Evolutionary conservation across 2,888 invertebrate genomes (phyloP), one percentile per base, ranked within the genome.

Genomic region (Vandiemenella viatica): DNA sequence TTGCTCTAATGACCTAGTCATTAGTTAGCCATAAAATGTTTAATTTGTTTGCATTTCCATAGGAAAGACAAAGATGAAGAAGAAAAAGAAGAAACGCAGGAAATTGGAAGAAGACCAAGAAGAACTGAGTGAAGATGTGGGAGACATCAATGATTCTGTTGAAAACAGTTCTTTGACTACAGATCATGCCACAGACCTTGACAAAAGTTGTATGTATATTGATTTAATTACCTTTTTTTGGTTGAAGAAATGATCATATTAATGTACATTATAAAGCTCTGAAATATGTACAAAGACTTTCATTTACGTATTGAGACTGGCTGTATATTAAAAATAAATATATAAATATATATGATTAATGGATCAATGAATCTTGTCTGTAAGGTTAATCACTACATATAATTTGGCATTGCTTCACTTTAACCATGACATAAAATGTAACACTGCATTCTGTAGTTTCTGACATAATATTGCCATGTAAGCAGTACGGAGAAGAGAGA

Each of bases 61-160:
- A 49, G 57, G 58, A 49, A 59, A 54, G 43, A 61, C 59, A 51
- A 59, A 51, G 37, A 62, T 62, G 56, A 62, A 57, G 32, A 59
- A 60, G 48, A 55, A 17, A 59, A 60, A 40, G 60, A 64, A 55
- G 17, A 60, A 61, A 53, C 56, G 52, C 52, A 54, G 58, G 53
- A 51, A 53, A 48, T 58, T 56, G 45, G 51, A 49, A 20, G 52
- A 48, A 38, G 26, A 51, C 17, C 55, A 59, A 53, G 54, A 58
- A 45, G 53, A 56, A n/a, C 6, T 1, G 17, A 7, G n/a, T 21
- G 45, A 18, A 20, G 17, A 13, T 32, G 32, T 10, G 4, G 10
- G 32, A 32, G 2, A 32, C 32, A 32, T 32, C 32, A 32, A 32
- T 32, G n/a, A 4, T 32, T 4, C 32, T 32, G 32, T 4, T 32